These are phyloP conservation scores for Bactericera cockerelli DNA, from an alignment of 1,140 invertebrate genomes.

Conservation along the genomic window DNA sequence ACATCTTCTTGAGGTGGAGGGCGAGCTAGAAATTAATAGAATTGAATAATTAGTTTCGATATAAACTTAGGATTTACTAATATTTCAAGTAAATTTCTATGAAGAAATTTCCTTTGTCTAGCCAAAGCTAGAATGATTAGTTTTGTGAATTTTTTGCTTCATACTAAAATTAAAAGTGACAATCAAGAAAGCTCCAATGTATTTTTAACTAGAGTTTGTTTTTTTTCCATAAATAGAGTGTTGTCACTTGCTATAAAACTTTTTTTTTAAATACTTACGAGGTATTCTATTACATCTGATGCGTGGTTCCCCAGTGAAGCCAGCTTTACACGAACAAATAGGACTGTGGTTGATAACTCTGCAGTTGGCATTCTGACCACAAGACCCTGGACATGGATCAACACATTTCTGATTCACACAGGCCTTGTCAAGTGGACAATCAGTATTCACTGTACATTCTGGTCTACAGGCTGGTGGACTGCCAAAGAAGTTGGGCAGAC, in stretches of 20 bases:
- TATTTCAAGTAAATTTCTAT: background rate
- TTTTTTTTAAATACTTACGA: too few relatives aligned
- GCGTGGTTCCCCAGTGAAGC: slow-evolving; percentile 54
- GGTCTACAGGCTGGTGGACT: slow-evolving; percentile 32
- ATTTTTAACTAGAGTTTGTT: too few relatives aligned
- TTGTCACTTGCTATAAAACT: too few relatives aligned
- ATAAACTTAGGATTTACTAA: too few relatives aligned
- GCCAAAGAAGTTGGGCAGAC: slow-evolving; percentile 29
- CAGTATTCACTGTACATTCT: slow-evolving; percentile 34
- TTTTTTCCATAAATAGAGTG: too few relatives aligned
- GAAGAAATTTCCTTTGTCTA: background rate
- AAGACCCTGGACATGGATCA: slow-evolving; percentile 39
- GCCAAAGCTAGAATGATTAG: background rate
- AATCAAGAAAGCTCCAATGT: too few relatives aligned
- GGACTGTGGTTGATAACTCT: slow-evolving; percentile 44
- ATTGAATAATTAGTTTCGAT: too few relatives aligned
- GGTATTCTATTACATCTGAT: slow-evolving; percentile 41
- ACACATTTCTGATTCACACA: slow-evolving; percentile 37
- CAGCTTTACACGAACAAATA: slow-evolving; percentile 44
- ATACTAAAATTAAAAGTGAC: too few relatives aligned
- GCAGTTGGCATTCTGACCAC: slow-evolving; percentile 42
- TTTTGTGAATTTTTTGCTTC: too few relatives aligned
- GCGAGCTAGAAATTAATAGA: background rate
- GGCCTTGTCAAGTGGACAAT: slow-evolving; percentile 33
- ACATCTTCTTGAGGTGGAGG: slow-evolving; percentile 10